These are phyloP conservation scores for Pomatostomus ruficeps DNA, from an alignment of 2,113 vertebrate genomes.

Conservation along the genomic window DNA sequence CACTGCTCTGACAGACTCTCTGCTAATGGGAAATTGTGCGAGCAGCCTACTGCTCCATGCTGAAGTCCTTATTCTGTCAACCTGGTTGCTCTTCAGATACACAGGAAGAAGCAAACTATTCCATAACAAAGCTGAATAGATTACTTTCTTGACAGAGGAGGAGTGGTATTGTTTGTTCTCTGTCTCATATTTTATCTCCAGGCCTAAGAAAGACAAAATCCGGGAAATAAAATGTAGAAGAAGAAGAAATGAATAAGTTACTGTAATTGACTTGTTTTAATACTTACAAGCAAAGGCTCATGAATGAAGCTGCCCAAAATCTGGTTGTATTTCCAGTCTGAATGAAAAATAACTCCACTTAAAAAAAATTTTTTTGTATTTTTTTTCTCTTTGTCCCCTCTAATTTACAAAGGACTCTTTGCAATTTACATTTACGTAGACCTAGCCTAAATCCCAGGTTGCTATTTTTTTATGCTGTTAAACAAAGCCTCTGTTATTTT, in stretches of 20 bases:
- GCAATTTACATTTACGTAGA: neutral
- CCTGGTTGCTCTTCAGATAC: neutral
- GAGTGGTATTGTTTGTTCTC: neutral
- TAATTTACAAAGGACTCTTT: neutral
- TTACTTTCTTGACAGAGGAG: neutral
- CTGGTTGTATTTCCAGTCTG: neutral
- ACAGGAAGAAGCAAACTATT: neutral
- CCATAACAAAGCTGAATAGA: neutral
- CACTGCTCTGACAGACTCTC: neutral
- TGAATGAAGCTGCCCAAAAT: neutral
- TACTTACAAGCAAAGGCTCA: neutral
- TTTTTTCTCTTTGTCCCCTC: neutral
- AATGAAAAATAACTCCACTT: neutral
- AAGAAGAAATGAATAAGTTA: neutral
- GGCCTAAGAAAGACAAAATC: neutral
- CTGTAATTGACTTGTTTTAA: neutral
- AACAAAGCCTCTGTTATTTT: neutral
- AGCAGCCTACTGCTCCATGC: neutral
- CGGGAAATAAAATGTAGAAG: neutral
- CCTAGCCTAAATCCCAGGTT: neutral
- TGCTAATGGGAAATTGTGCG: neutral
- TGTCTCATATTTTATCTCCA: neutral
- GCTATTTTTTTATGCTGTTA: neutral
- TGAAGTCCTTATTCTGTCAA: slow-evolving; percentile 15
- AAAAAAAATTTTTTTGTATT: neutral